Evolutionary conservation across 2,797 vertebrate species (phyloP), one percentile per base, ranked within the genome.

Genomic region (Acanthurus tractus): DNA sequence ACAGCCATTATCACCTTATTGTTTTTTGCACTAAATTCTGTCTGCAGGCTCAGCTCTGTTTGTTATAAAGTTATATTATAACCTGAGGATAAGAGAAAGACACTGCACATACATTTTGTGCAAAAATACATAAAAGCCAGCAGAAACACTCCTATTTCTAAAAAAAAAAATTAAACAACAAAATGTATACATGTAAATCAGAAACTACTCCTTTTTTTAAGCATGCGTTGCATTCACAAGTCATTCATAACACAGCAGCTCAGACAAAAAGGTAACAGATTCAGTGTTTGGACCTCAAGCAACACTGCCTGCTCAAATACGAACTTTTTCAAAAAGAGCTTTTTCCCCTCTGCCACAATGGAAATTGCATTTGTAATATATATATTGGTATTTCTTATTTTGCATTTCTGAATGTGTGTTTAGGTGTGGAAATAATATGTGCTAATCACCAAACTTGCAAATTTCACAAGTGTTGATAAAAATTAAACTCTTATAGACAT

Each of bases 51-150:
- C 40, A 61, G 66, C 66, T 85, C 72, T 83, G 86, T 88, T 90
- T 88, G 79, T 90, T 86, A 79, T 85, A 54, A 87, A 86, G 79
- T 88, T 88, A 84, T 80, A 91, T 91, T 91, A 86, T 78, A 89
- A 89, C 79, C 83, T 66, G 61, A 78, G 81, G 82, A 84, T 77
- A 71, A 70, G 63, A 65, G 85, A 81, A 84, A 80, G 74, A 88
- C 64, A 86, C 69, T 67, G 55, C 45, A 74, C 70, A 79, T 56
- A 82, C 63, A 59, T 68, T 59, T 76, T 80, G 71, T 79, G 62
- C 56, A 75, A 70, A 81, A 86, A 83, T 57, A 77, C 70, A 88
- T 78, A 86, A 85, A 88, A 83, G 63, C 25, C 65, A 72, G 48
- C 15, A 56, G 44, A 52, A 78, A 72, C 17, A 50, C 40, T 20